A percentile compares a stretch with the other conserved stretches of the same genome.
Evolutionary conservation across 2,888 invertebrate genomes (phyloP).

Genomic region (Megalurothrips usitatus): DNA sequence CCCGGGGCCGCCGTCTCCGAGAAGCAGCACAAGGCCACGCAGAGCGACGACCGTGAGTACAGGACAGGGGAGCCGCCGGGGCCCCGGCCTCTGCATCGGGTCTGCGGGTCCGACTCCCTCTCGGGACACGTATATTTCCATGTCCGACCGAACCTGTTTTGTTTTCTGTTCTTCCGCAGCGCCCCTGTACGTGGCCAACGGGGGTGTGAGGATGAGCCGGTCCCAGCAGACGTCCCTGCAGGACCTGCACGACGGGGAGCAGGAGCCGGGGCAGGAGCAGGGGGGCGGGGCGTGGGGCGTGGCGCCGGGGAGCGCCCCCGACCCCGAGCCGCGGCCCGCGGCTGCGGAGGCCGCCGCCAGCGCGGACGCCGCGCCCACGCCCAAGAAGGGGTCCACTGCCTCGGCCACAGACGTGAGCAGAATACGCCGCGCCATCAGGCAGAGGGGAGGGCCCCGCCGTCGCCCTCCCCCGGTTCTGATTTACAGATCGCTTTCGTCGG

Average conservation of each 20-base stretch:
- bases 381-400: neutral
- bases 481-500: no score
- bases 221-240: constrained; percentile 12
- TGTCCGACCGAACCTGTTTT: neutral
- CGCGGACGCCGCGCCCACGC: neutral
- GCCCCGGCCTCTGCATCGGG: no score
- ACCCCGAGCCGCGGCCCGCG: neutral
- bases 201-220: neutral
- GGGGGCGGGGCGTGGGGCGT: neutral
- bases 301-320: neutral
- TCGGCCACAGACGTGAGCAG: neutral
- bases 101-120: neutral
- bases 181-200: constrained; percentile 18
- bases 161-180: neutral
- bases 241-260: neutral
- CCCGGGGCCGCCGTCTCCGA: neutral
- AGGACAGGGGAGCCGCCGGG: neutral
- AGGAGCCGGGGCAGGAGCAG: neutral
- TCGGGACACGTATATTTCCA: neutral
- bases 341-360: neutral
- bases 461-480: neutral
- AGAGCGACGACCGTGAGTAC: constrained; percentile 13
- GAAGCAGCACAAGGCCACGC: constrained; percentile 18
- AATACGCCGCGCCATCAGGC: neutral
- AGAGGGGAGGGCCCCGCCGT: neutral